These are phyloP conservation scores for Bombyx mandarina DNA, from an alignment of 1,140 invertebrate genomes.

Conservation along the genomic window DNA sequence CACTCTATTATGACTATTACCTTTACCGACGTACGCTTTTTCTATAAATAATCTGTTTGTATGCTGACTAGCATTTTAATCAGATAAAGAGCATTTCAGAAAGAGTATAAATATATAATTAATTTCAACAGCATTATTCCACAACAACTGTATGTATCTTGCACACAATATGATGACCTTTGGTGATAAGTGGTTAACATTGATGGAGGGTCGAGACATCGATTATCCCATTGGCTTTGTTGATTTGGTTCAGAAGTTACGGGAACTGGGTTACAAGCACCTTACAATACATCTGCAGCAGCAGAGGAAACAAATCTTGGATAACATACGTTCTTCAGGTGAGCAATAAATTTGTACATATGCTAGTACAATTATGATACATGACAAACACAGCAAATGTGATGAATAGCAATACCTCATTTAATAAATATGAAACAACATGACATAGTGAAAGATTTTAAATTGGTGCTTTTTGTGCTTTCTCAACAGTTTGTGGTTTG, in stretches of 20 bases:
- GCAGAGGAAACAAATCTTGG: slow-evolving; percentile 80
- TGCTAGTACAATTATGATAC: too few species aligned
- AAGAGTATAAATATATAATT: neutral
- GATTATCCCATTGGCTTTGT: slow-evolving; percentile 55
- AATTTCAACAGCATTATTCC: slow-evolving; percentile 81
- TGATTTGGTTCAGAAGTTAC: slow-evolving; percentile 72
- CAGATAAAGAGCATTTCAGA: neutral
- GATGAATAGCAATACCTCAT: too few species aligned
- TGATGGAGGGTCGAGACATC: slow-evolving; percentile 45
- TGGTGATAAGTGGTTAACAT: slow-evolving; percentile 72
- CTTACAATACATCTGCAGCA: slow-evolving; percentile 81
- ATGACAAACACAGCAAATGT: too few species aligned
- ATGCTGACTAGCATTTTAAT: too few species aligned
- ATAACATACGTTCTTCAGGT: slow-evolving; percentile 82
- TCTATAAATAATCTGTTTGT: too few species aligned
- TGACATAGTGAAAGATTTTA: too few species aligned
- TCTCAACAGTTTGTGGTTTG: too few species aligned
- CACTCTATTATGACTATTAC: neutral
- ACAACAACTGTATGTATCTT: slow-evolving; percentile 94
- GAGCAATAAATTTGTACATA: neutral
- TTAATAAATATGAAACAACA: too few species aligned
- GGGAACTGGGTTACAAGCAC: slow-evolving; percentile 76
- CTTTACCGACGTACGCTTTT: too few species aligned
- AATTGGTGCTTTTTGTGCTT: too few species aligned
- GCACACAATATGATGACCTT: slow-evolving; percentile 81